Percentiles rank a stretch among this genome's conserved stretches.
Conservation (phyloP, 1,140 invertebrate species). For the Dendroctonus ponderosae region DNA sequence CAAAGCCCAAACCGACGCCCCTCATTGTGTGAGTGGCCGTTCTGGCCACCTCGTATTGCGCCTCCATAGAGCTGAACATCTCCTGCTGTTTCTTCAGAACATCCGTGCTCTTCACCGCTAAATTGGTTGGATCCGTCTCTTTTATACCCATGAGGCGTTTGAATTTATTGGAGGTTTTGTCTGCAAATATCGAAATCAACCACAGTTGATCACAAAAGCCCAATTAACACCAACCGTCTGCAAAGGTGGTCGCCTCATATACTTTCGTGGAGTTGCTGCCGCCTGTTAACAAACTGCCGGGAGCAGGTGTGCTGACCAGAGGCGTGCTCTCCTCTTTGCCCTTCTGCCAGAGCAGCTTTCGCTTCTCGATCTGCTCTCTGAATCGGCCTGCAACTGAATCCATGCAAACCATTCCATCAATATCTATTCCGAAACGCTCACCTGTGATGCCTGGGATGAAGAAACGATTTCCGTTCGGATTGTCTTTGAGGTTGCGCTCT, state of each 20-base stretch:
- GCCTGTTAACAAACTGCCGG: slow-evolving; percentile 6
- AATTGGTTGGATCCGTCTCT: slow-evolving; percentile 52
- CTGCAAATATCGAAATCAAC: slow-evolving; percentile 26
- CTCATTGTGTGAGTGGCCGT: slow-evolving; percentile 92
- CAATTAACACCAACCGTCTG: slow-evolving; percentile 64
- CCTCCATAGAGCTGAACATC: slow-evolving; percentile 87
- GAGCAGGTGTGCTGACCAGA: slow-evolving; percentile 34
- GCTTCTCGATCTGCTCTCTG: slow-evolving; percentile 80
- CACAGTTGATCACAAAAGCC: background rate
- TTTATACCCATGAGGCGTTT: slow-evolving; percentile 94
- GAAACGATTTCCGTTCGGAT: slow-evolving; percentile 55
- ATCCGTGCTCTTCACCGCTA: slow-evolving; percentile 53
- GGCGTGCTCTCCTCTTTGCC: slow-evolving; percentile 54
- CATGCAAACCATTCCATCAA: too few species aligned
- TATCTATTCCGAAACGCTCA: background rate
- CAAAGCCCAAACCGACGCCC: slow-evolving; percentile 85
- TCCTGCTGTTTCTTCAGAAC: slow-evolving; percentile 83
- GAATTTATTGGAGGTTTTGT: slow-evolving; percentile 89
- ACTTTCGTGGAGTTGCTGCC: slow-evolving; percentile 58
- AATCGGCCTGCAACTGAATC: slow-evolving; percentile 58
- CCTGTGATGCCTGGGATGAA: slow-evolving; percentile 81
- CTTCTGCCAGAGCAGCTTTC: slow-evolving; percentile 85
- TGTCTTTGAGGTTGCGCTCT: slow-evolving; percentile 7
- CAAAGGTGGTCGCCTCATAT: slow-evolving; percentile 82
- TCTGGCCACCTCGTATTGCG: slow-evolving; percentile 91